phyloP scores from a whole-genome alignment of 2,888 invertebrate species.

The Horisme vitalbata region DNA sequence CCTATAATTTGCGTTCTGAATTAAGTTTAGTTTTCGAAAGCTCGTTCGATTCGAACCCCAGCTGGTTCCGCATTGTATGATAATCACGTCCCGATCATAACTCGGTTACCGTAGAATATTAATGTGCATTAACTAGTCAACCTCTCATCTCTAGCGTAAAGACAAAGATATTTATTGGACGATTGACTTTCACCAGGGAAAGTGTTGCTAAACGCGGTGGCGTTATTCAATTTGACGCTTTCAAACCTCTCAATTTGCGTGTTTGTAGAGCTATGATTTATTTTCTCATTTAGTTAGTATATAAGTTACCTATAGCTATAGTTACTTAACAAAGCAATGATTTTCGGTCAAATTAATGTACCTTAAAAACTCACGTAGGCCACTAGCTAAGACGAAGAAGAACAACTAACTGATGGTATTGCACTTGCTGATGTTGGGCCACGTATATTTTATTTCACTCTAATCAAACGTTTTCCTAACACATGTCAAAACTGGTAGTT shows the following conservation, averaged over 20 bases:
- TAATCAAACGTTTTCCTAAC: constrained; percentile 2
- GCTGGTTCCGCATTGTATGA: constrained; percentile 31
- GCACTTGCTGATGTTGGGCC: not conserved
- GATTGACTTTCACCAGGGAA: constrained; percentile 78
- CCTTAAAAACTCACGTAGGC: too few species aligned
- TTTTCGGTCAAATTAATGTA: too few species aligned
- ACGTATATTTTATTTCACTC: too few species aligned
- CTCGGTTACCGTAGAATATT: constrained; percentile 30
- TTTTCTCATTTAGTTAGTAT: constrained; percentile 16
- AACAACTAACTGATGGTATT: too few species aligned
- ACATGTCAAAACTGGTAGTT: constrained; percentile 1
- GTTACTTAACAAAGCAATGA: too few species aligned
- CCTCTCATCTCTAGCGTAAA: constrained; percentile 49
- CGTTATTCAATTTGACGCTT: constrained; percentile 69
- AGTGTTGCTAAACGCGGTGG: constrained; percentile 69
- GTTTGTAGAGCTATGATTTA: constrained; percentile 41
- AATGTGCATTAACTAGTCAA: constrained; percentile 40
- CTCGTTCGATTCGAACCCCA: not conserved
- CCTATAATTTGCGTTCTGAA: not conserved
- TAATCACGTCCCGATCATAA: constrained; percentile 30
- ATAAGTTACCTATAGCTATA: not conserved
- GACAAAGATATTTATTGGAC: constrained; percentile 73
- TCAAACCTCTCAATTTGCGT: constrained; percentile 59
- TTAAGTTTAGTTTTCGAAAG: constrained; percentile 10
- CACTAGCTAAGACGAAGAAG: too few species aligned